Evolutionary conservation across 2,888 invertebrate genomes (phyloP).

Genomic region (Hypsopygia costalis): DNA sequence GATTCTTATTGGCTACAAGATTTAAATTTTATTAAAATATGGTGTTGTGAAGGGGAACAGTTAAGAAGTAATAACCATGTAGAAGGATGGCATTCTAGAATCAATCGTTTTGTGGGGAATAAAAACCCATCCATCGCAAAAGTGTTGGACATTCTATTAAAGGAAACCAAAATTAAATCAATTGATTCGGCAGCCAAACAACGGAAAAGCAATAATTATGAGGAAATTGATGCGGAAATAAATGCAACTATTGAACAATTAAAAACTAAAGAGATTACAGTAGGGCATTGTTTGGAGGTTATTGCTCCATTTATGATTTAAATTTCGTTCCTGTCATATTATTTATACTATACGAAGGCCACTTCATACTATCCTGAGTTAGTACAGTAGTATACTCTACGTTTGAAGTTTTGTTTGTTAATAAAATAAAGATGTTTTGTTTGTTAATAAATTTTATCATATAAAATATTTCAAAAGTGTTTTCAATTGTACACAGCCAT

Average conservation of each 20-base stretch:
- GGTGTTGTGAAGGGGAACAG: slow-evolving; percentile 11
- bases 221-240: neutral
- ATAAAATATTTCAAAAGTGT: too few relatives aligned
- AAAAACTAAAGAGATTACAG: neutral
- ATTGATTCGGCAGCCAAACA: neutral
- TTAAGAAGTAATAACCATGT: slow-evolving; percentile 12
- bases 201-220: neutral
- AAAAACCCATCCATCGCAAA: slow-evolving; percentile 5
- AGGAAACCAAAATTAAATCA: neutral
- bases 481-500: too few relatives aligned
- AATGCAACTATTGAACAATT: neutral
- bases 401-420: too few relatives aligned
- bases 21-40: slow-evolving; percentile 8
- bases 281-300: neutral
- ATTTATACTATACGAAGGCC: too few relatives aligned
- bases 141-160: neutral
- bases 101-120: slow-evolving; percentile 11
- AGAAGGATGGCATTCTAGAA: slow-evolving; percentile 16
- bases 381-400: too few relatives aligned
- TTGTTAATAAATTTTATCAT: too few relatives aligned
- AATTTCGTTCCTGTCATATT: too few relatives aligned
- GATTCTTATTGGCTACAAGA: neutral
- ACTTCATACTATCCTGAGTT: too few relatives aligned
- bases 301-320: neutral
- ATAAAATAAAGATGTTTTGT: too few relatives aligned